phyloP scores from a whole-genome alignment of 2,797 vertebrate species.

The Etheostoma nigrum region DNA sequence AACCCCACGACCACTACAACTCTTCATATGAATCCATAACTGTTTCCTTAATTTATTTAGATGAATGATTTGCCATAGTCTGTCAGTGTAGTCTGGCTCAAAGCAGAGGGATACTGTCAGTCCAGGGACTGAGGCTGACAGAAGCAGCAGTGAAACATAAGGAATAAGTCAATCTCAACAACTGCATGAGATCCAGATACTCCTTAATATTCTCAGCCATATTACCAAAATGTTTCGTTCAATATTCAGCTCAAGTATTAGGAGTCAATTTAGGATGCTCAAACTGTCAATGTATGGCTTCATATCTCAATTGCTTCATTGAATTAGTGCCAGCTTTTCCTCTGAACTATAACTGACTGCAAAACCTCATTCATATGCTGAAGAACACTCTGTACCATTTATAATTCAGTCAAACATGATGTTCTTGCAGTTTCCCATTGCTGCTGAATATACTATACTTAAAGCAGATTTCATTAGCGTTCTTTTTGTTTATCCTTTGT shows the following conservation, averaged over 20 bases:
- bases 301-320: constrained; percentile 47
- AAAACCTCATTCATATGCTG: constrained; percentile 34
- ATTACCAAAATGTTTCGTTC: not conserved
- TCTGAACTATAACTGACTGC: constrained; percentile 35
- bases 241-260: constrained; percentile 38
- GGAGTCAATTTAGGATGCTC: constrained; percentile 36
- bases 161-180: constrained; percentile 2
- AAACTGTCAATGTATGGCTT: constrained; percentile 31
- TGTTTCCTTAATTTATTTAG: not conserved
- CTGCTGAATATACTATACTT: constrained; percentile 23
- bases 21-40: not conserved
- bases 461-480: constrained; percentile 9
- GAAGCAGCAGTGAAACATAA: constrained; percentile 7
- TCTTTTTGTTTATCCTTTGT: constrained; percentile 33
- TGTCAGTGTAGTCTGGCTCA: not conserved
- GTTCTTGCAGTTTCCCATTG: not conserved
- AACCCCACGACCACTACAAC: not conserved
- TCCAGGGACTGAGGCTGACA: not conserved
- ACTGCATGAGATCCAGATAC: not conserved
- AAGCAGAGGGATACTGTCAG: constrained; percentile 9
- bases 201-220: constrained; percentile 22
- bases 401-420: constrained; percentile 49
- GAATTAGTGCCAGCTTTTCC: constrained; percentile 30
- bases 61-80: not conserved
- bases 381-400: constrained; percentile 27